Conservation (phyloP, 2,888 invertebrate genomes). For the Gari tellinella region DNA sequence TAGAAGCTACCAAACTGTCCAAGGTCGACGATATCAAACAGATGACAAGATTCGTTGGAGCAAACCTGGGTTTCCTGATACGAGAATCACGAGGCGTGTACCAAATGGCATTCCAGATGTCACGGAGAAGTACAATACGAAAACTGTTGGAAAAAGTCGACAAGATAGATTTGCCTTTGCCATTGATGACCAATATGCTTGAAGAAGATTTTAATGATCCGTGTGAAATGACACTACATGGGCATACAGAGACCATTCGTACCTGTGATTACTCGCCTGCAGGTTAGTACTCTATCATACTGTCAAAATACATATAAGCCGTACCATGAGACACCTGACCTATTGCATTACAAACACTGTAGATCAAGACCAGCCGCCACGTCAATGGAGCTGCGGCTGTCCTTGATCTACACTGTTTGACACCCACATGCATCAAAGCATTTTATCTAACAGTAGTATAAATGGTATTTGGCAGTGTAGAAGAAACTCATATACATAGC, state of each 20-base stretch:
- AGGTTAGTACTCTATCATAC: too few relatives aligned
- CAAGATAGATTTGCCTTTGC: conserved; percentile 16
- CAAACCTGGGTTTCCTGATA: conserved; percentile 47
- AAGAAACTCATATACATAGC: too few relatives aligned
- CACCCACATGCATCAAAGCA: too few relatives aligned
- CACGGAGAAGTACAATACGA: conserved; percentile 20
- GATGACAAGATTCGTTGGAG: conserved; percentile 54
- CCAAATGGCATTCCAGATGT: conserved; percentile 47
- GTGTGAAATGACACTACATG: conserved; percentile 57
- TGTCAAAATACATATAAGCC: too few relatives aligned
- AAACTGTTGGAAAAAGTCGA: conserved; percentile 18
- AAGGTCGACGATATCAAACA: conserved; percentile 32
- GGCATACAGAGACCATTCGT: conserved; percentile 49
- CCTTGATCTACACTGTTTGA: too few relatives aligned
- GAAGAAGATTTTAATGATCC: conserved; percentile 51
- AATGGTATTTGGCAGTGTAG: too few relatives aligned
- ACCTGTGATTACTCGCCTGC: conserved; percentile 51
- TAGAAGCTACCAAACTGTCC: conserved; percentile 53
- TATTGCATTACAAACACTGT: too few relatives aligned
- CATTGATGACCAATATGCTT: conserved; percentile 38
- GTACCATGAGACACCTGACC: too few relatives aligned
- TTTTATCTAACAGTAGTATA: too few relatives aligned
- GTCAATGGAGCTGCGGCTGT: too few relatives aligned
- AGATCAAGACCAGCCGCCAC: too few relatives aligned
- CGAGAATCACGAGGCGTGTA: conserved; percentile 47